Evolutionary conservation across 1,140 invertebrate genomes (phyloP).

Genomic region (Drosophila pandora): DNA sequence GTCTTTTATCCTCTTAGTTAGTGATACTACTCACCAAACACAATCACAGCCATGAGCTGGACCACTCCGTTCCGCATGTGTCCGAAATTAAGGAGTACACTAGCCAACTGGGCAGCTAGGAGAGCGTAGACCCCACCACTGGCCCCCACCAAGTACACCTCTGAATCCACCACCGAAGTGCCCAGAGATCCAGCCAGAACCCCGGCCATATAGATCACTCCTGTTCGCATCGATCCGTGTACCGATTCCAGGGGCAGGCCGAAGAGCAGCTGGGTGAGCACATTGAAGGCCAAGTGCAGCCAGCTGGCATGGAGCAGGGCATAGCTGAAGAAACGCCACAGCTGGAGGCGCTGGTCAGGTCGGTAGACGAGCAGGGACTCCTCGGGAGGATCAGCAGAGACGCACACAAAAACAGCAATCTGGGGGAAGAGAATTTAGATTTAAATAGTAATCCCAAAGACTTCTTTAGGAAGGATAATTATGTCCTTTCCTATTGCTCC

Average conservation of each 20-base stretch:
- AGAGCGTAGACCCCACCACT: slow-evolving; percentile 97
- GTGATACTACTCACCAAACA: slow-evolving; percentile 90
- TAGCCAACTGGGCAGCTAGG: slow-evolving; percentile 96
- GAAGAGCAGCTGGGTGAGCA: slow-evolving; percentile 94
- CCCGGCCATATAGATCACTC: slow-evolving; percentile 95
- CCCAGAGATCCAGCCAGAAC: slow-evolving; percentile 96
- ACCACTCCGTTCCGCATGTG: slow-evolving; percentile 97
- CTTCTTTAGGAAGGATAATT: background rate
- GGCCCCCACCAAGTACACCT: slow-evolving; percentile 96
- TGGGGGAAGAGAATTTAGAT: slow-evolving; percentile 85
- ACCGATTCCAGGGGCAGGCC: slow-evolving; percentile 97
- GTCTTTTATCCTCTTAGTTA: slow-evolving; percentile 26
- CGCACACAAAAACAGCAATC: slow-evolving; percentile 96
- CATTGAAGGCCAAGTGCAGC: slow-evolving; percentile 97
- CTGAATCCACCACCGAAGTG: slow-evolving; percentile 95
- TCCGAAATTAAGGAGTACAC: slow-evolving; percentile 96
- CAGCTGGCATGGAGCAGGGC: slow-evolving; percentile 98
- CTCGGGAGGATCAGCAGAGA: slow-evolving; percentile 90
- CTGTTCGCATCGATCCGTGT: slow-evolving; percentile 94
- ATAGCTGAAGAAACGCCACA: slow-evolving; percentile 97
- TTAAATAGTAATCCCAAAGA: background rate
- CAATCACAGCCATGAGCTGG: slow-evolving; percentile 93
- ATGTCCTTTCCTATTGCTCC: background rate
- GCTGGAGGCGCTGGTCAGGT: slow-evolving; percentile 94
- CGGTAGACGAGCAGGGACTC: slow-evolving; percentile 97